Base-by-base conservation (phyloP, 1,140 invertebrate species). In the Zaprionus lachaisei region DNA sequence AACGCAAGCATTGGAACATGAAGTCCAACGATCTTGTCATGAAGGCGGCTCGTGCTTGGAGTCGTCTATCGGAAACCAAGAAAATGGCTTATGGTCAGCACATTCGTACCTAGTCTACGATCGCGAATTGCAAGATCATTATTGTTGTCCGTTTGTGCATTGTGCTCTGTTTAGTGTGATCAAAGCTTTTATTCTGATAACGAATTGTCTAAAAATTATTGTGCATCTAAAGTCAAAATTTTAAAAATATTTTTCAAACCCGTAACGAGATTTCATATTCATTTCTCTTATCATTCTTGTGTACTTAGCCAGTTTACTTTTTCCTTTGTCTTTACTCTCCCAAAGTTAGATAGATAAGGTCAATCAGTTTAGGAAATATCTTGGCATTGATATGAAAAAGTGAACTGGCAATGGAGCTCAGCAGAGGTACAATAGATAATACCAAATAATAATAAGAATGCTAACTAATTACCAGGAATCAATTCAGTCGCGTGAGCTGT, bases 1-100 rank as follows among this genome's bases (percentile, higher is more conserved):
- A 67, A 0, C 34, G 62, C 26, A 67, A 47, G 11, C 62, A 79
- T 5, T 71, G 51, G 17, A 44, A 26, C 2, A 51, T 79, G 24
- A 62, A 54, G 1, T 63, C 77, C 0, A 60, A 44, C 0, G 67
- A 72, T 0, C 6, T 79, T 31, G 41, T 79, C 15, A 38, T 22
- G 14, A 54, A 54, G 11, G 77, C 67, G 5, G 77, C 67, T 6
- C 22, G 49, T 1, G 73, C 77, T 14, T 79, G 77, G 77, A 38
- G 51, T n/a, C 28, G 41, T 2, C 11, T 79, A 0, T 1, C 60
- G 2, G 65, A 78, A 1, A 4, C 12, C 9, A 61, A 70, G 2
- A 78, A 75, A 7, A 3, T 62, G 14, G 17, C 7, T 1, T 75
- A 75, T 44, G 37, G 72, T 12, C 61, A 66, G 0, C 58, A 41